Evolutionary conservation across 2,888 invertebrate species (phyloP), one percentile per base, ranked within the genome.

Genomic region (Pinctada fucata): DNA sequence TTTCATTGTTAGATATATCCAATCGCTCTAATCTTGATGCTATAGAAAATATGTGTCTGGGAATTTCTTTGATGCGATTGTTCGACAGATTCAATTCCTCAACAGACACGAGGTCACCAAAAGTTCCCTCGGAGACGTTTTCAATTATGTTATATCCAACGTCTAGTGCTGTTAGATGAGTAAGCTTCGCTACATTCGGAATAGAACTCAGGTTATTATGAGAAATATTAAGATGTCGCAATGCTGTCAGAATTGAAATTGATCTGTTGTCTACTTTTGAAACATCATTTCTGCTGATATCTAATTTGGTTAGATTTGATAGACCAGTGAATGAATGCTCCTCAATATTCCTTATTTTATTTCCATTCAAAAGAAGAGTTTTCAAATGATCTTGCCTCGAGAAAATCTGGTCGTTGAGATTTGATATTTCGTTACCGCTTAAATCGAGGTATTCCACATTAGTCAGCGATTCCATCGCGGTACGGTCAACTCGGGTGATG

Each of bases 1-100:
- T 80, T 50, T 72, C 48, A 52, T 82, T 82, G 16, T 74, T 66
- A 4, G 79, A 78, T 10, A 82, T 47, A 16, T 79, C 76, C 13
- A 80, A 45, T 16, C 70, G 51, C 16, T 45, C 4, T n/a, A 82
- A 73, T 10, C 3, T 74, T 48, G 47, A 51, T n/a, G 75, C 66
- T 13, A 76, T 67, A 16, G 52, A 66, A 52, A 80, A 76, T 45
- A 64, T 67, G 13, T 65, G 58, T 13, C 68, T 65, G 10, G 58
- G 71, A 45, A 80, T 69, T n/a, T 64, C 51, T 31, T 48, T 50
- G 16, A 82, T 71, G n/a, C 64, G 47, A 66, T 82, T 82, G n/a
- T 64, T 49, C 31, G 69, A 68, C 8, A 82, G 68, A 52, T 75
- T 71, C 8, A 82, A 72, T 31, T 72, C 76, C 78, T 78, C 58